Base-by-base conservation (phyloP, 2,888 invertebrate genomes). In the Blastobasis adustella region DNA sequence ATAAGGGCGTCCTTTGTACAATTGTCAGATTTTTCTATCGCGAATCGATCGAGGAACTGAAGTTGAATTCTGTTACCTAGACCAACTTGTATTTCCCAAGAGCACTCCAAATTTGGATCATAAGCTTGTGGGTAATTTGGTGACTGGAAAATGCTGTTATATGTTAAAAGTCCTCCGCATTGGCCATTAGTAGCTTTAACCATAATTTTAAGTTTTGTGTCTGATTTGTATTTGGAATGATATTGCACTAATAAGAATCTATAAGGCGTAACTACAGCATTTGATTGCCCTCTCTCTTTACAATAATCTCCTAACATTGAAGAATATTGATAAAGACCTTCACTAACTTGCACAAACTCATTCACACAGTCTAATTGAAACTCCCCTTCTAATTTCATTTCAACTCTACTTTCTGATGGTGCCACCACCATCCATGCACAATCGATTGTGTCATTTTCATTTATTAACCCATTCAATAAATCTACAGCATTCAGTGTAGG, bases 1-100 rank as follows among this genome's bases (percentile, higher is more conserved):
- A 93, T 73, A 6, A 97, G 71, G 61, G 88, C 94, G 79, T 97
- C 97, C 62, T 95, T 94, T 0, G 84, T 80, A 65, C 97, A 97
- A 65, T 93, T 91, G 0, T 71, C 59, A 53, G 90, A 90, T 36
- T 89, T 87, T 79, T 97, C 96, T 42, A 97, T 77, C 61, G 92
- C 93, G 74, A 96, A 96, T 54, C 95, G 85, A 1, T 90, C 91
- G 0, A 89, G 65, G 71, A 97, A 96, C 4, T 79, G 60, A 5
- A 96, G 76, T 4, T 91, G 91, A 44, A 96, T 81, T 65, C 92
- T 91, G 62, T 91, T 93, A 0, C 96, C 96, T 40, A 83, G 60
- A 0, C 89, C 81, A 0, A 91, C 88, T 41, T 80, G 75, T 50
- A 97, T 90, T 62, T 92, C 92, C 96, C 96, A 97, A 5, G 89